Evolutionary conservation across 2,888 invertebrate genomes (phyloP).

Genomic region (Andrena hattorfiana): DNA sequence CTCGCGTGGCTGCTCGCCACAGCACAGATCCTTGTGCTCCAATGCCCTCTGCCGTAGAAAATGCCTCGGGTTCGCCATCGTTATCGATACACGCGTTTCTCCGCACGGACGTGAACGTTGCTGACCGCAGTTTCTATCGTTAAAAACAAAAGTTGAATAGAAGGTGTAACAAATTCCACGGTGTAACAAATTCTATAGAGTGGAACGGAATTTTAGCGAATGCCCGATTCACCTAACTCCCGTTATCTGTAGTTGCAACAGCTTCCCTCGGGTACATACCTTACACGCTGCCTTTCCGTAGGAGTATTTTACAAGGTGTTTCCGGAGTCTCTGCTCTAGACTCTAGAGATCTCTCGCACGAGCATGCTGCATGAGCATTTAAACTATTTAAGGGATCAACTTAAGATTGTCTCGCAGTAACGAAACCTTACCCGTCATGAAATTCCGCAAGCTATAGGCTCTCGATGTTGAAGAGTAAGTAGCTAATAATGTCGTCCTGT

Average conservation of each 20-base stretch:
- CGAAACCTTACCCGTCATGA: constrained; percentile 33
- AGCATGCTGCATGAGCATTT: constrained; percentile 77
- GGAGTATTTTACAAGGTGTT: background rate
- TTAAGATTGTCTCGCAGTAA: constrained; percentile 11
- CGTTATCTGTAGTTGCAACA: no score
- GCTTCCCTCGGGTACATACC: no score
- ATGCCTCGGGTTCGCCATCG: background rate
- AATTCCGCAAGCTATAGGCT: constrained; percentile 55
- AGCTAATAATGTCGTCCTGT: constrained; percentile 70
- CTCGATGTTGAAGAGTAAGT: constrained; percentile 72
- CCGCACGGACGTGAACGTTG: background rate
- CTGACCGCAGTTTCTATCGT: background rate
- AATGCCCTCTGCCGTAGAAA: background rate
- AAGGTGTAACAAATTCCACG: no score
- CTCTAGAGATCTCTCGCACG: background rate
- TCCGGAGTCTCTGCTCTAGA: no score
- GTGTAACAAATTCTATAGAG: no score
- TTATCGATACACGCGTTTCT: background rate
- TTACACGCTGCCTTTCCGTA: no score
- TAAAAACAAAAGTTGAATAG: constrained; percentile 20
- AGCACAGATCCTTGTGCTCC: constrained; percentile 31
- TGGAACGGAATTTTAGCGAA: no score
- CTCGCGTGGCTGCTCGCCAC: constrained; percentile 18
- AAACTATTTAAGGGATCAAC: constrained; percentile 18
- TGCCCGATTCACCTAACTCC: no score